Conservation (phyloP, 1,140 invertebrate genomes). For the Diabrotica undecimpunctata region DNA sequence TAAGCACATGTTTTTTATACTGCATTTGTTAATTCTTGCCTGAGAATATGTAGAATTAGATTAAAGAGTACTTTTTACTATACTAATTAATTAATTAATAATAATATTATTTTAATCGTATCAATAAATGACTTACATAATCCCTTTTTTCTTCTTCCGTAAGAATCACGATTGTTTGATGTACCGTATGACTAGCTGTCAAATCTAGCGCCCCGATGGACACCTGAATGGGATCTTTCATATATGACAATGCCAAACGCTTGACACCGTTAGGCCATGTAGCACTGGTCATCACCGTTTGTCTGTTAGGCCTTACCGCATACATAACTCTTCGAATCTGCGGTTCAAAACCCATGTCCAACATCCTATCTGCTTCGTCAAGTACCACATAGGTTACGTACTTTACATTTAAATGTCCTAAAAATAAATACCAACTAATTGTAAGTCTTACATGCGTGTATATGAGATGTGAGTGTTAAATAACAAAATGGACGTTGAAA, state of each 20-base stretch:
- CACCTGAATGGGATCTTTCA: constrained; percentile 84
- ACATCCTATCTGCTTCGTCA: constrained; percentile 97
- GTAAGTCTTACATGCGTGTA: no score
- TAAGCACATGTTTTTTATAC: constrained; percentile 8
- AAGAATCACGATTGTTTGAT: constrained; percentile 66
- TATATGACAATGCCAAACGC: constrained; percentile 76
- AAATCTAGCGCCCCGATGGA: constrained; percentile 84
- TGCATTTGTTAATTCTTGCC: no score
- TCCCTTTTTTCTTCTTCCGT: no score
- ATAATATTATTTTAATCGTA: no score
- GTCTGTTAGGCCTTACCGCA: constrained; percentile 39
- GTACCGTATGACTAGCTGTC: constrained; percentile 78
- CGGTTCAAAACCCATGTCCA: constrained; percentile 86
- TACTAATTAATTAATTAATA: background rate
- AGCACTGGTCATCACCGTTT: constrained; percentile 59
- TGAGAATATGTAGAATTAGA: no score
- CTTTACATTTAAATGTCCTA: constrained; percentile 66
- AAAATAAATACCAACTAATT: constrained; percentile 7
- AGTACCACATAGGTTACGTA: constrained; percentile 79
- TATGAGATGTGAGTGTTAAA: no score
- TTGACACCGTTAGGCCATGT: constrained; percentile 86
- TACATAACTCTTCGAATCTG: constrained; percentile 72
- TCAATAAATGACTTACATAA: no score
- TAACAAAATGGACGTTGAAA: no score
- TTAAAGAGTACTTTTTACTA: no score